Evolutionary conservation across 2,113 vertebrate genomes (phyloP).

Genomic region (Anolis carolinensis): DNA sequence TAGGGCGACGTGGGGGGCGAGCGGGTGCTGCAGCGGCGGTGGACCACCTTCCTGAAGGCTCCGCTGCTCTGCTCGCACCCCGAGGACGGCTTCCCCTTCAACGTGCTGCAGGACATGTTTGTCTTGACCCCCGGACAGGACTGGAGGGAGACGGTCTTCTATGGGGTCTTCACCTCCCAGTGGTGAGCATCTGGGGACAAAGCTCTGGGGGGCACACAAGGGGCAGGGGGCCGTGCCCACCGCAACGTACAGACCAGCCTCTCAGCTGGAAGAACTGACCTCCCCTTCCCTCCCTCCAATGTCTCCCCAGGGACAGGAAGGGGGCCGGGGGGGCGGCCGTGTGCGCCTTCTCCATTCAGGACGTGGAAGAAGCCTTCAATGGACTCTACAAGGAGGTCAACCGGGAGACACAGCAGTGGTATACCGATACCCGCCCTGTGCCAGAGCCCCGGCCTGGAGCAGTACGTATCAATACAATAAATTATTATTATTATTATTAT

Average conservation of each 20-base stretch:
- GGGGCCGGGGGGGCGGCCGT: slow-evolving; percentile 88
- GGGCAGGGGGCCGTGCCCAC: fast-evolving
- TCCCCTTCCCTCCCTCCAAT: neutral
- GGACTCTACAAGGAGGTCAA: slow-evolving; percentile 94
- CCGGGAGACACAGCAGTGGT: slow-evolving; percentile 95
- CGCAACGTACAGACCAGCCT: too few species aligned
- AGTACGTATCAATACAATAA: slow-evolving; percentile 76
- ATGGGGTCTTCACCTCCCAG: slow-evolving; percentile 94
- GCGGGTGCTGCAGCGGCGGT: slow-evolving; percentile 94
- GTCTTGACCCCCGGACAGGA: slow-evolving; percentile 84
- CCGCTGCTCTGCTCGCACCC: slow-evolving; percentile 90
- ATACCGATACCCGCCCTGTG: slow-evolving; percentile 85
- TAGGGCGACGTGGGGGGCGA: slow-evolving; percentile 94
- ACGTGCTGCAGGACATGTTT: slow-evolving; percentile 94
- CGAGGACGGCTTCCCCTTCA: slow-evolving; percentile 94
- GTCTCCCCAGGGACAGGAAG: slow-evolving; percentile 83
- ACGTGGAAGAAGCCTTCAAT: slow-evolving; percentile 84
- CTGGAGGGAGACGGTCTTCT: slow-evolving; percentile 89
- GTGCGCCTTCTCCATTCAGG: slow-evolving; percentile 89
- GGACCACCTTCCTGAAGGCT: slow-evolving; percentile 96
- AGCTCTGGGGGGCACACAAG: fast-evolving
- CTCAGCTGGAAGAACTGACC: fast-evolving
- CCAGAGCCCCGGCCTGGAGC: slow-evolving; percentile 89
- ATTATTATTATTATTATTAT: too few species aligned
- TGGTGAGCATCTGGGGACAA: slow-evolving; percentile 75